Evolutionary conservation across 2,888 invertebrate species (phyloP).

Genomic region (Nipponacmea schrenckii): DNA sequence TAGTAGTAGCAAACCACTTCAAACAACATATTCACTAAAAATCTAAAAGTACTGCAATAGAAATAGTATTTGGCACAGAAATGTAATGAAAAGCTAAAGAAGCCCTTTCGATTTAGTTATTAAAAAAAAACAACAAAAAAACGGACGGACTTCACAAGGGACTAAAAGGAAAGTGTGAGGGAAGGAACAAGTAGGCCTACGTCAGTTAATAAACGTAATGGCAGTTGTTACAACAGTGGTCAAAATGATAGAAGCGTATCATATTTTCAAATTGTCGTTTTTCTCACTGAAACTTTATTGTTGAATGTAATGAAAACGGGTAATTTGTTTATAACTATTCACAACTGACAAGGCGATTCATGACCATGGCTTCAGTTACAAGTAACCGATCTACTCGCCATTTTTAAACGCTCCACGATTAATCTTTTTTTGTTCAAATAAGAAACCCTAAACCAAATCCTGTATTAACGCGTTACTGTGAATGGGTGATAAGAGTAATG

Average conservation of each 20-base stretch:
- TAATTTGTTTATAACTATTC: neutral
- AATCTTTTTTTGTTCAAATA: neutral
- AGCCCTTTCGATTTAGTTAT: too few species aligned
- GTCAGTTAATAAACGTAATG: too few species aligned
- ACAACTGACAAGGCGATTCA: neutral
- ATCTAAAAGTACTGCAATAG: too few species aligned
- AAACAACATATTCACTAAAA: too few species aligned
- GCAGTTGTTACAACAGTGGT: too few species aligned
- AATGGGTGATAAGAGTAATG: neutral
- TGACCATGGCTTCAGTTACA: neutral
- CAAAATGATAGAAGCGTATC: neutral
- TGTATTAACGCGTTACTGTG: neutral
- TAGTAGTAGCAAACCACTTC: too few species aligned
- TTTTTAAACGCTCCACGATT: neutral
- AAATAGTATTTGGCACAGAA: too few species aligned
- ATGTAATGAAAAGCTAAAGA: too few species aligned
- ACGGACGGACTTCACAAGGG: too few species aligned
- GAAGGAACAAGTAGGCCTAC: too few species aligned
- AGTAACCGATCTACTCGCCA: neutral
- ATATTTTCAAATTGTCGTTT: neutral
- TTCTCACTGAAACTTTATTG: neutral
- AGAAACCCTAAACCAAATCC: neutral
- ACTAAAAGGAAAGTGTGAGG: too few species aligned
- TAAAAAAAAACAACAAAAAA: too few species aligned
- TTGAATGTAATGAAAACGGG: neutral